phyloP scores from a whole-genome alignment of 2,888 invertebrate genomes.

The Nomada hirtipes region DNA sequence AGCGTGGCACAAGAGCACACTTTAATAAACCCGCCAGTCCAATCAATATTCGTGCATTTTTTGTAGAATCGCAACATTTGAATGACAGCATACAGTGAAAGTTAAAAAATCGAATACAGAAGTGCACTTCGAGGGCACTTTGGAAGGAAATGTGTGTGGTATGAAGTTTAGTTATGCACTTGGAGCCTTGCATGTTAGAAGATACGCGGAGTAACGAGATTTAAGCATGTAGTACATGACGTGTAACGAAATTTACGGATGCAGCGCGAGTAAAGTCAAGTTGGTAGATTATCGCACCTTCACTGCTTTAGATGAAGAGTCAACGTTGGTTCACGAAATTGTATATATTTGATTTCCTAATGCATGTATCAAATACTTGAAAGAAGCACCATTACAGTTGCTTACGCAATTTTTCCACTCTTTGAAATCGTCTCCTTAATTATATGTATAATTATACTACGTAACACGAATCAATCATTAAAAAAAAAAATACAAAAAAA shows the following conservation, averaged over 20 bases:
- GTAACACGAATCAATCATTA: too few species aligned
- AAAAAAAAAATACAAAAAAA: too few species aligned
- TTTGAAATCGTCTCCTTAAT: too few species aligned
- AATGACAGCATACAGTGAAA: too few species aligned
- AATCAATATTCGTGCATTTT: too few species aligned
- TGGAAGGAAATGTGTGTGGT: neutral
- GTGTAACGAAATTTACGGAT: conserved; percentile 21
- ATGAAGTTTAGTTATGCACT: neutral
- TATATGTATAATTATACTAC: too few species aligned
- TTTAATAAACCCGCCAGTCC: too few species aligned
- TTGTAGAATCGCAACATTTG: too few species aligned
- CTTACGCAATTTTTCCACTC: too few species aligned
- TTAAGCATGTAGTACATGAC: conserved; percentile 13
- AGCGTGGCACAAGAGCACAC: too few species aligned
- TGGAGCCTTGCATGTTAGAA: neutral
- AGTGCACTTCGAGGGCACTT: too few species aligned
- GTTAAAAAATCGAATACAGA: neutral
- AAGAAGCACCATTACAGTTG: neutral
- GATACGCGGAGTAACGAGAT: conserved; percentile 19
- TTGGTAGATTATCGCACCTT: conserved; percentile 15
- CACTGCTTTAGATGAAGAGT: conserved; percentile 26
- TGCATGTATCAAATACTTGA: neutral
- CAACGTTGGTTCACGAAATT: neutral
- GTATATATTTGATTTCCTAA: neutral
- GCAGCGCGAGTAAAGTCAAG: conserved; percentile 6